Conservation (phyloP, 2,888 invertebrate species). For the Chaitophorus viminalis region DNA sequence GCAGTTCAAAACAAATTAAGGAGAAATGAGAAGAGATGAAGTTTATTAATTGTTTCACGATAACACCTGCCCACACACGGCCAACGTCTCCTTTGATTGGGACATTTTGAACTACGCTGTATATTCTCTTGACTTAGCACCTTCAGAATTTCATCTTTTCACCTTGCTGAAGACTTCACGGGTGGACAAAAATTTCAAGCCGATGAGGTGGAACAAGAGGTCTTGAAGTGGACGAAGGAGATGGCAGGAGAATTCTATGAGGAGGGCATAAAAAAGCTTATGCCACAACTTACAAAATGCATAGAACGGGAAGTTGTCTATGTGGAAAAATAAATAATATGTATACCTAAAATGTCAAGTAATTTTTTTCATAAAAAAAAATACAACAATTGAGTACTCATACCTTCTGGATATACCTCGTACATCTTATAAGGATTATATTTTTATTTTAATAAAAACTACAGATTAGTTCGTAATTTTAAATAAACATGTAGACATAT, state of each 20-base stretch:
- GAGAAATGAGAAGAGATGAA: neutral
- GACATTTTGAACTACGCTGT: neutral
- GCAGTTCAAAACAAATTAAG: neutral
- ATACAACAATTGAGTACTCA: neutral
- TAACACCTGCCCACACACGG: neutral
- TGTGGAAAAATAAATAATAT: neutral
- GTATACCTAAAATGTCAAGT: neutral
- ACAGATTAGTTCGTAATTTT: no score
- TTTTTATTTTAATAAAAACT: no score
- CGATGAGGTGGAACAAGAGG: constrained; percentile 10
- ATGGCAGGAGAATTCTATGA: neutral
- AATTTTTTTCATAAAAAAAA: no score
- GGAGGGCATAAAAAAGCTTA: neutral
- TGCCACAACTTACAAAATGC: neutral
- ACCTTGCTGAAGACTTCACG: constrained; percentile 5
- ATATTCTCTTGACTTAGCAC: neutral
- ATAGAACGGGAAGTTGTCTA: neutral
- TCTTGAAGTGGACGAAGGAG: constrained; percentile 2
- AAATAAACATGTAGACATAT: no score
- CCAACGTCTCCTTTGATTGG: neutral
- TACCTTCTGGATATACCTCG: neutral
- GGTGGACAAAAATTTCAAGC: neutral
- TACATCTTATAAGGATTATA: no score
- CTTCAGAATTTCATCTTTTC: constrained; percentile 17
- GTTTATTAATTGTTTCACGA: neutral